Conservation (phyloP, 2,888 invertebrate genomes). For the Dione juno region DNA sequence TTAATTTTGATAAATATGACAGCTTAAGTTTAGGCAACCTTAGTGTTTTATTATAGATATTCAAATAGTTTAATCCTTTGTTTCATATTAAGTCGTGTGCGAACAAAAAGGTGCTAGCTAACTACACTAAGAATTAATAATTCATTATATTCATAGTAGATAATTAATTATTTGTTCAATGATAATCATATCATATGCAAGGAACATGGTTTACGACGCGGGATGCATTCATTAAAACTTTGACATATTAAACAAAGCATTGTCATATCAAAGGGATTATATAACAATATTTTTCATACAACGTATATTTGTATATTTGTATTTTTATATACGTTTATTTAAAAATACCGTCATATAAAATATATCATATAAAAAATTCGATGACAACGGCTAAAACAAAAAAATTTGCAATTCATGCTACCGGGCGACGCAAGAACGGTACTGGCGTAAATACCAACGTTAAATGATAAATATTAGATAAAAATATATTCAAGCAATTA, state of each 20-base stretch:
- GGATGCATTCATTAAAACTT: slow-evolving; percentile 1
- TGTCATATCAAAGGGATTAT: background rate
- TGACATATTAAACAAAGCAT: background rate
- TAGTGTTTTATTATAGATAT: background rate
- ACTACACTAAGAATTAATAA: slow-evolving; percentile 32
- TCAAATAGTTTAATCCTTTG: background rate
- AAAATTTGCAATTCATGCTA: background rate
- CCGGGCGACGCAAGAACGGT: background rate
- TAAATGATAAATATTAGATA: slow-evolving; percentile 3
- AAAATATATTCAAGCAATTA: background rate
- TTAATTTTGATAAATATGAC: no score
- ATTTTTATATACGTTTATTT: no score
- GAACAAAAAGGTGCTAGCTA: slow-evolving; percentile 29
- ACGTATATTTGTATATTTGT: background rate
- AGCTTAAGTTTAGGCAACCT: background rate
- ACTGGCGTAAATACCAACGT: slow-evolving; percentile 1
- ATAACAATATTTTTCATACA: background rate
- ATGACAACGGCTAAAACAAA: background rate
- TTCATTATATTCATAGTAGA: slow-evolving; percentile 30
- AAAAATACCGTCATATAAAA: background rate
- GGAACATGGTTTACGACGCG: background rate
- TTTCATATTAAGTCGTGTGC: slow-evolving; percentile 14
- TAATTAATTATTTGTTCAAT: slow-evolving; percentile 31
- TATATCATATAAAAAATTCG: background rate
- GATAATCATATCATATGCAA: slow-evolving; percentile 25